phyloP scores from a whole-genome alignment of 2,113 vertebrate genomes.

The Nematolebias whitei region DNA sequence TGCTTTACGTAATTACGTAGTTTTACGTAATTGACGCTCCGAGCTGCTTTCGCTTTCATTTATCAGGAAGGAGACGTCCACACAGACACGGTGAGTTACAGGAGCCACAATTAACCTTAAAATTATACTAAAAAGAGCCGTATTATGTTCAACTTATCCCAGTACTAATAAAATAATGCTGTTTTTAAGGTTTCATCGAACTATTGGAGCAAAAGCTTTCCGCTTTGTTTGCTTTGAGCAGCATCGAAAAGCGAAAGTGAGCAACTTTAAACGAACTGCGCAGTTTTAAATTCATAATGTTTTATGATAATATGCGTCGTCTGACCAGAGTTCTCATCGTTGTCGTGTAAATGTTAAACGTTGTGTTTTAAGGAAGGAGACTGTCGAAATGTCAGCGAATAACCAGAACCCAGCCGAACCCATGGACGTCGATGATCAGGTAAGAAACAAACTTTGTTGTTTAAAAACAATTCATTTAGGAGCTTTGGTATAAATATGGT shows the following conservation, averaged over 20 bases:
- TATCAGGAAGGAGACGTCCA: background rate
- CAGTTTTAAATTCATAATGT: background rate
- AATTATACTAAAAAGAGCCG: accelerated
- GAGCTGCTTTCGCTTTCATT: background rate
- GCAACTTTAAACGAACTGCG: background rate
- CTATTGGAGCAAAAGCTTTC: background rate
- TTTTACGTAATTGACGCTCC: too few species aligned
- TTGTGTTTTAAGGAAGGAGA: background rate
- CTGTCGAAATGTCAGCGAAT: background rate
- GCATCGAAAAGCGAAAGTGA: background rate
- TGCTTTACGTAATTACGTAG: too few species aligned
- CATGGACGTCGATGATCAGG: background rate
- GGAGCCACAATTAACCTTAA: background rate
- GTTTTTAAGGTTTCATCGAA: background rate
- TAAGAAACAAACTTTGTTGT: too few species aligned
- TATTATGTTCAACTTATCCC: accelerated
- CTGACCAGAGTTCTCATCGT: background rate
- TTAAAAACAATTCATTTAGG: too few species aligned
- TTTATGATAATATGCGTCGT: background rate
- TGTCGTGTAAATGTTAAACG: background rate
- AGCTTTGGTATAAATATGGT: too few species aligned
- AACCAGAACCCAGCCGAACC: background rate
- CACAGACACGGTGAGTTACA: background rate
- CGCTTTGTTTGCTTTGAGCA: too few species aligned
- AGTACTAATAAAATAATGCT: background rate